Percentiles rank a stretch among this genome's conserved stretches.
phyloP scores from a whole-genome alignment of 2,888 invertebrate species.

The Perdita meconis region DNA sequence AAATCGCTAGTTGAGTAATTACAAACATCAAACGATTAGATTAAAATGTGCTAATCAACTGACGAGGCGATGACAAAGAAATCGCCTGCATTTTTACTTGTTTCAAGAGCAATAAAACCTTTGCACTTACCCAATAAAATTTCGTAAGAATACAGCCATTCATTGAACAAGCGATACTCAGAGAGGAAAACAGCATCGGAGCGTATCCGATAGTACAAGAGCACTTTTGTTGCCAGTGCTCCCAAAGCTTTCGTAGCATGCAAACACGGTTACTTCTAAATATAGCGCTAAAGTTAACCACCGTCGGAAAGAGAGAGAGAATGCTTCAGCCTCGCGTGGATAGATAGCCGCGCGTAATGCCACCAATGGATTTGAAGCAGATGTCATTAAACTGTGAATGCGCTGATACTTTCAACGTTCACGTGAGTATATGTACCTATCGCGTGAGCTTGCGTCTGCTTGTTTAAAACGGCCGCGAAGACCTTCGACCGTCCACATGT shows the following conservation, averaged over 20 bases:
- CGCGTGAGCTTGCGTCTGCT: slow-evolving; percentile 33
- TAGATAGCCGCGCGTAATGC: slow-evolving; percentile 14
- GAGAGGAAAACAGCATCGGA: neutral
- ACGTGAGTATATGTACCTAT: slow-evolving; percentile 30
- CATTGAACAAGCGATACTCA: neutral
- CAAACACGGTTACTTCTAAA: slow-evolving; percentile 39
- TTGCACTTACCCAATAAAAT: neutral
- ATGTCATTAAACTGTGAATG: slow-evolving; percentile 50
- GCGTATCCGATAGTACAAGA: neutral
- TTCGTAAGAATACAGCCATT: neutral
- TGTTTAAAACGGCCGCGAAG: neutral
- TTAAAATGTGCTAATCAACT: too few species aligned
- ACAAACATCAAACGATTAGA: too few species aligned
- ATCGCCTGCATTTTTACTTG: too few species aligned
- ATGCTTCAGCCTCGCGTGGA: neutral
- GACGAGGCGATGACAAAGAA: too few species aligned
- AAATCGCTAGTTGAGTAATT: too few species aligned
- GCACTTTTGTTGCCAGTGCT: slow-evolving; percentile 9
- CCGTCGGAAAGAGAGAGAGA: neutral
- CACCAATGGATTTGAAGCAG: slow-evolving; percentile 49
- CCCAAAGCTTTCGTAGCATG: slow-evolving; percentile 5
- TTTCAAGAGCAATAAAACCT: too few species aligned
- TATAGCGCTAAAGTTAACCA: slow-evolving; percentile 40
- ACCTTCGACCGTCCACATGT: neutral
- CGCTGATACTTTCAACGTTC: slow-evolving; percentile 19